phyloP scores from a whole-genome alignment of 2,113 vertebrate species.

The Menidia beryllina region DNA sequence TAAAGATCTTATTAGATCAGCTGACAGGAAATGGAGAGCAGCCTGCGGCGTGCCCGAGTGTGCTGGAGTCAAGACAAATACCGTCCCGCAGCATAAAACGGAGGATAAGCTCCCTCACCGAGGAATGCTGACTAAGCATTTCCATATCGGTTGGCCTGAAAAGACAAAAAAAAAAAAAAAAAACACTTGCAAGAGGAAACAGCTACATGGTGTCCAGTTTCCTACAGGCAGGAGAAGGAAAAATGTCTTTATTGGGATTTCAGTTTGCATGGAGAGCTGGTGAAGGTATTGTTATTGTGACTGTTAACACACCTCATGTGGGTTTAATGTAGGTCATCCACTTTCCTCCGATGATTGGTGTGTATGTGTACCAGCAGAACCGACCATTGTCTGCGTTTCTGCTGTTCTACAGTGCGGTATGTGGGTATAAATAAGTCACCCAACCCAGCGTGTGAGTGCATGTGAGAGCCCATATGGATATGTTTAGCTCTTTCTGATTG shows the following conservation, averaged over 20 bases:
- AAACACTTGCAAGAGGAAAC: conserved; percentile 75
- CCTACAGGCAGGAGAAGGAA: conserved; percentile 47
- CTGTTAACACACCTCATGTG: conserved; percentile 8
- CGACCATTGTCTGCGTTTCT: conserved; percentile 10
- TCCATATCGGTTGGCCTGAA: conserved; percentile 54
- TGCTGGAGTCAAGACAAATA: conserved; percentile 39
- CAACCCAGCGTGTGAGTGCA: conserved; percentile 3
- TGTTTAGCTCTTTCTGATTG: conserved; percentile 37
- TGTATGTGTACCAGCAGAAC: neutral
- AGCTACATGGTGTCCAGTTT: conserved; percentile 64
- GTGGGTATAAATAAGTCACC: conserved; percentile 52
- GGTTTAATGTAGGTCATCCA: neutral
- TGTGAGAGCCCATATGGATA: neutral
- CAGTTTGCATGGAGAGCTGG: conserved; percentile 12
- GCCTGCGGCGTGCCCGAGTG: conserved; percentile 4
- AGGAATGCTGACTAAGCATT: conserved; percentile 68
- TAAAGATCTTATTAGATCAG: neutral
- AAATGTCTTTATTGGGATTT: conserved; percentile 12
- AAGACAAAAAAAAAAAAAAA: conserved; percentile 20
- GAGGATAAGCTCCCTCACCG: conserved; percentile 42
- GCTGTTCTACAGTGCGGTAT: conserved; percentile 31
- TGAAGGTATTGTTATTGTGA: neutral
- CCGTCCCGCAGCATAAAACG: conserved; percentile 35
- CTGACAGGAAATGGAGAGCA: conserved; percentile 1
- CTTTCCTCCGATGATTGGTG: neutral